Percentiles rank a stretch among this genome's conserved stretches.
phyloP scores from a whole-genome alignment of 2,113 vertebrate genomes.

The Zosterops japonicus region DNA sequence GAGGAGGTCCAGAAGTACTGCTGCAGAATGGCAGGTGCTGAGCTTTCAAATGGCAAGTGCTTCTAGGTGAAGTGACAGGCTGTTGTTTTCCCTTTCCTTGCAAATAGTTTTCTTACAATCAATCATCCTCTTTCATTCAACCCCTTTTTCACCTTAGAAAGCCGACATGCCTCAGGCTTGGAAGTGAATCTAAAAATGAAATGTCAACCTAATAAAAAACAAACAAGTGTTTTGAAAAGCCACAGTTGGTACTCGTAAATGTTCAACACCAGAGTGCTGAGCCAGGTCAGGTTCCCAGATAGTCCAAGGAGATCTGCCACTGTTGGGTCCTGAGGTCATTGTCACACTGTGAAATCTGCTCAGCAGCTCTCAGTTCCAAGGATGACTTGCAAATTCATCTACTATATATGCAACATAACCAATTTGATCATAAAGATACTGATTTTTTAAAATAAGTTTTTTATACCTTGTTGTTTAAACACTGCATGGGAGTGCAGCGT shows the following conservation, averaged over 20 bases:
- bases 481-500: not conserved
- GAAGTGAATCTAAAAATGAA: not conserved
- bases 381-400: not conserved
- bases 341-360: not conserved
- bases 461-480: not conserved
- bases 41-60: not conserved
- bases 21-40: not conserved
- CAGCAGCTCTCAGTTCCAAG: not conserved
- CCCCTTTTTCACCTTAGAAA: not conserved
- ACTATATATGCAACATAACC: not conserved
- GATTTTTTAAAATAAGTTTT: not conserved
- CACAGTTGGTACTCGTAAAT: not conserved
- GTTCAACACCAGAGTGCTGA: not conserved
- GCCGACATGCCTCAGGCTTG: not conserved
- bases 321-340: rapidly evolving
- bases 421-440: not conserved
- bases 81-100: not conserved
- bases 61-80: not conserved
- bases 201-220: not conserved
- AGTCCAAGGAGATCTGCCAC: not conserved
- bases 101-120: not conserved
- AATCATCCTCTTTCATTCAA: not conserved
- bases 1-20: not conserved
- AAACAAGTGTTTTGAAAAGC: not conserved
- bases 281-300: not conserved